Base-by-base conservation (phyloP, 1,140 invertebrate species). In the Globodera rostochiensis region DNA sequence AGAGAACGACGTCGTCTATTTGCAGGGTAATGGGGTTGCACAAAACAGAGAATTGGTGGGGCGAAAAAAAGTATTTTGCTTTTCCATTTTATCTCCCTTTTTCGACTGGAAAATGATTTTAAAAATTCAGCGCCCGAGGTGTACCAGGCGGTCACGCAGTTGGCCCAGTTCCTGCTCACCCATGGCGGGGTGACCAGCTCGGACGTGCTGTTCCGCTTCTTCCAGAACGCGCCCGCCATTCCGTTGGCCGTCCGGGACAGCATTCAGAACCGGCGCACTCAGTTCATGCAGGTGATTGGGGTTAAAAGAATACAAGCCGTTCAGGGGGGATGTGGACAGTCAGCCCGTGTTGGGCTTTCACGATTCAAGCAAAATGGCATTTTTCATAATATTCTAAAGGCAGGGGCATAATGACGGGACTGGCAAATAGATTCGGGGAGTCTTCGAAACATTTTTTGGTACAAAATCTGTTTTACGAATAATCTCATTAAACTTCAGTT, bases 141-240 rank as follows among this genome's bases (percentile, higher is more conserved):
- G 46, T 78, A 78, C 15, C 77, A 70, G 46, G 69, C 77, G 50
- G 77, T 78, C 64, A 78, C 77, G 53, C 64, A 82, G 64, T 74
- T 88, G 50, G 83, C 88, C 15, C 73, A 79, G n/a, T 88, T 82
- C 74, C 69, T 89, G 79, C 82, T 89, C 57, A 81, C 81, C 74
- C 87, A 87, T 66, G 88, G 88, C 25, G 88, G 88, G 2, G 87
- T 87, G 74, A 88, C 88, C 11, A 80, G 85, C 13, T 88, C 87
- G 69, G 84, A 90, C 79, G 69, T 81, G 11, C 82, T 89, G 6
- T 89, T 87, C 83, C 77, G 79, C n/a, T 89, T 76, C 82, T 89
- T 87, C 80, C 83, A 87, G 53, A 87, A 50, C 13, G 78, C 67
- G 21, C 19, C 79, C 4, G 75, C 81, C 3, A 87, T 88, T 50